Evolutionary conservation across 2,888 invertebrate genomes (phyloP).

Genomic region (Linhomoeus sp.): DNA sequence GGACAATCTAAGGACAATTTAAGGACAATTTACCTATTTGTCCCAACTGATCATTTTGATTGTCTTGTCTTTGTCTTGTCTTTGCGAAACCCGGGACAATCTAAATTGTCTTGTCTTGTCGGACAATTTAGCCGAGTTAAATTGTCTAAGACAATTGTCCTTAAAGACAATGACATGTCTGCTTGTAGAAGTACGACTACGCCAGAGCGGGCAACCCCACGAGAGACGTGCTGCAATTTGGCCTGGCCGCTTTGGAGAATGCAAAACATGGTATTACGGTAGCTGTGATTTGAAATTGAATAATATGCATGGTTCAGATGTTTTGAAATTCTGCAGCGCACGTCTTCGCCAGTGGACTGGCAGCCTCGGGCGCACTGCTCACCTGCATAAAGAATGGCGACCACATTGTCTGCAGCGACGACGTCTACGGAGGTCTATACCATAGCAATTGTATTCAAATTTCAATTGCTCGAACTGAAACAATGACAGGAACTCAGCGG

Average conservation of each 20-base stretch:
- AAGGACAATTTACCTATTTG: no score
- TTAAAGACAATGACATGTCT: no score
- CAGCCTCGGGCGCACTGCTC: constrained; percentile 55
- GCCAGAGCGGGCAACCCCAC: constrained; percentile 85
- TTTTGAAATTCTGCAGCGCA: constrained; percentile 28
- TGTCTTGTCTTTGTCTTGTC: no score
- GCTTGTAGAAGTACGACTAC: constrained; percentile 36
- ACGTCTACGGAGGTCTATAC: constrained; percentile 64
- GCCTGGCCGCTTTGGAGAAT: constrained; percentile 69
- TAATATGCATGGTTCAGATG: no score
- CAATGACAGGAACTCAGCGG: constrained; percentile 36
- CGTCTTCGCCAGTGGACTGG: constrained; percentile 63
- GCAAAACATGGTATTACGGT: constrained; percentile 45
- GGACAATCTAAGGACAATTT: no score
- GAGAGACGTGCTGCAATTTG: constrained; percentile 61
- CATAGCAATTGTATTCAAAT: constrained; percentile 24
- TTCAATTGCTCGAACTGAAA: constrained; percentile 37
- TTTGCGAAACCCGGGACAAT: no score
- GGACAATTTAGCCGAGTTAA: no score
- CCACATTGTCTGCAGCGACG: constrained; percentile 70
- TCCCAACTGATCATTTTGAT: no score
- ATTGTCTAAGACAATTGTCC: no score
- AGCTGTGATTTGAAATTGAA: no score
- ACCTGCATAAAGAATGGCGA: constrained; percentile 60
- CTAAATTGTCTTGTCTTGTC: no score